These are phyloP conservation scores for Oryzias javanicus DNA, from an alignment of 2,113 vertebrate species.

Conservation along the genomic window DNA sequence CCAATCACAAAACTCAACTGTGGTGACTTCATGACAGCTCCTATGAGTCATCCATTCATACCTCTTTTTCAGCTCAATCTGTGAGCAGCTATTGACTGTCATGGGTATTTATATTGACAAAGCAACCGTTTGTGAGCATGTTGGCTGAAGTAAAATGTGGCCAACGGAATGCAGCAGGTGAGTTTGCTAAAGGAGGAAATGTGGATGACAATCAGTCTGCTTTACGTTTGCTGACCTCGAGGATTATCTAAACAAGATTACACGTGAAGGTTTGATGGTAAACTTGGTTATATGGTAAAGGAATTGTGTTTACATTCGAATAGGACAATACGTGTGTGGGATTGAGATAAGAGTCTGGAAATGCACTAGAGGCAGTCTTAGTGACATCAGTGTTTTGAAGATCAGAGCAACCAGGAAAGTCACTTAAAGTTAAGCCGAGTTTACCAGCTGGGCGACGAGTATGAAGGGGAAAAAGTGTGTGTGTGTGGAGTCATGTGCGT, in stretches of 20 bases:
- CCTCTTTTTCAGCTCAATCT: constrained; percentile 54
- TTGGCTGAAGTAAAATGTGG: constrained; percentile 50
- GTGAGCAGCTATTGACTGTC: constrained; percentile 51
- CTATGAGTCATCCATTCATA: constrained; percentile 77
- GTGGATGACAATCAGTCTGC: constrained; percentile 26
- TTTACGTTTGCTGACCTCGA: constrained; percentile 30
- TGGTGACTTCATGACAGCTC: constrained; percentile 65
- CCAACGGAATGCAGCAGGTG: constrained; percentile 57
- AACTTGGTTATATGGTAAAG: neutral
- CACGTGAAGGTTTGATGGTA: constrained; percentile 2
- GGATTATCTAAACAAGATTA: constrained; percentile 34
- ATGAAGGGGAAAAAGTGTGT: constrained; percentile 20
- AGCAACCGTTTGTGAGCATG: constrained; percentile 36
- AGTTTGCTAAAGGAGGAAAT: constrained; percentile 51
- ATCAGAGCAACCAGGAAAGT: constrained; percentile 76
- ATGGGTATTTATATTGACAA: constrained; percentile 65
- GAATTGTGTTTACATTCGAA: constrained; percentile 5
- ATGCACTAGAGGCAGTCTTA: constrained; percentile 40
- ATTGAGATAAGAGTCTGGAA: constrained; percentile 30
- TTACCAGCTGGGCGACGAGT: constrained; percentile 69
- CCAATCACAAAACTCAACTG: constrained; percentile 67
- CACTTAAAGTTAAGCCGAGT: constrained; percentile 76
- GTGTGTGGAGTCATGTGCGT: constrained; percentile 37
- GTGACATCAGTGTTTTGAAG: constrained; percentile 75
- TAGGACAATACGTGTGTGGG: constrained; percentile 18